Percentiles rank a stretch among this genome's conserved stretches.
These are phyloP conservation scores for Erpornis zantholeuca DNA, from an alignment of 2,113 vertebrate species.

Conservation along the genomic window DNA sequence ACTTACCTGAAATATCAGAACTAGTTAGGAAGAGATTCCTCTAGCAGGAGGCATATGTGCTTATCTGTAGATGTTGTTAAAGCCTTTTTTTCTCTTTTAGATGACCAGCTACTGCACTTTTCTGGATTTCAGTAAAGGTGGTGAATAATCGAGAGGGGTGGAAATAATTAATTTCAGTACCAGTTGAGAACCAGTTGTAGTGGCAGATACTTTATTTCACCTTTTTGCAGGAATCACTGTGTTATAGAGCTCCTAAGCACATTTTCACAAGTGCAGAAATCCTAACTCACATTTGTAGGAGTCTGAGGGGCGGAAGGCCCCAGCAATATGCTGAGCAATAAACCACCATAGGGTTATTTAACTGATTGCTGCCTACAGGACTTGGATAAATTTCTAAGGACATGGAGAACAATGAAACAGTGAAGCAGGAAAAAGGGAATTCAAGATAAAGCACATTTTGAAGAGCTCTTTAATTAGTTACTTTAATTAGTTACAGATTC, in stretches of 20 bases:
- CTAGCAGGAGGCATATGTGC: neutral
- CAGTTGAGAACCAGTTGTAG: neutral
- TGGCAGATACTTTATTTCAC: neutral
- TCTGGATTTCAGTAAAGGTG: neutral
- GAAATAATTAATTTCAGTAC: neutral
- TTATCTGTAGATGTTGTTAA: neutral
- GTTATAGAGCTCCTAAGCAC: neutral
- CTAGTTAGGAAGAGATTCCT: neutral
- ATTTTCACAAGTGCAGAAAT: neutral
- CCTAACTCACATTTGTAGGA: neutral
- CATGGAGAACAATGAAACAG: neutral
- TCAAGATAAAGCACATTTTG: neutral
- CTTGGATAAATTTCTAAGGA: neutral
- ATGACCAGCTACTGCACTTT: neutral
- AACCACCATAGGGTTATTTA: neutral
- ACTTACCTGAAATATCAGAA: neutral
- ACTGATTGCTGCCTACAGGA: neutral
- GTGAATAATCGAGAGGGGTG: neutral
- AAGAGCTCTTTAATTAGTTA: constrained; percentile 14
- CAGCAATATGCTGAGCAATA: neutral
- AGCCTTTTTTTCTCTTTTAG: neutral
- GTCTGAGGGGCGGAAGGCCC: neutral
- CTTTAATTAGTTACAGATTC: constrained; percentile 7
- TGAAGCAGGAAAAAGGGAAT: neutral
- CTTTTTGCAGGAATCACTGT: neutral